Conservation (phyloP, 2,113 vertebrate genomes). For the Pedionomus torquatus region DNA sequence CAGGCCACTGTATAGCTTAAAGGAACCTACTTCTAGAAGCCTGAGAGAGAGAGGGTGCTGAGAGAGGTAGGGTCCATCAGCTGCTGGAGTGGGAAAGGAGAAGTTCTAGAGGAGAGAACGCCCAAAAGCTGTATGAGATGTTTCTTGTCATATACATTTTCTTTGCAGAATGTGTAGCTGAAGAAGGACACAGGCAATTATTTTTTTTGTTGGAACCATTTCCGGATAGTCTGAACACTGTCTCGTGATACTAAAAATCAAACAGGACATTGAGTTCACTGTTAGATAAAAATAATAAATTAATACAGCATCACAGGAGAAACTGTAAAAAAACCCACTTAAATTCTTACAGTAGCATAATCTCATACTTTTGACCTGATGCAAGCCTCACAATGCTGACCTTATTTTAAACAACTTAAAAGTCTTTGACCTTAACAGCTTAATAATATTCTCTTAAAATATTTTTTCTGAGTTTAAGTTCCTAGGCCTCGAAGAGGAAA, state of each 20-base stretch:
- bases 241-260: not conserved
- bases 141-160: not conserved
- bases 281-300: not conserved
- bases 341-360: slow-evolving; percentile 10
- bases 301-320: not conserved
- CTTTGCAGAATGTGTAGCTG: not conserved
- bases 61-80: too few species aligned
- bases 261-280: not conserved
- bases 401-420: slow-evolving; percentile 15
- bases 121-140: not conserved
- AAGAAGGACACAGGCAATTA: not conserved
- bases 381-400: not conserved
- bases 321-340: not conserved
- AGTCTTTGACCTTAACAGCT: slow-evolving; percentile 18
- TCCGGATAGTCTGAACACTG: not conserved
- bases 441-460: not conserved
- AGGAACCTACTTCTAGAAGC: not conserved
- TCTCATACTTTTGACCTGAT: not conserved
- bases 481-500: slow-evolving; percentile 7
- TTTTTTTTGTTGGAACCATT: not conserved
- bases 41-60: not conserved
- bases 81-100: not conserved
- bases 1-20: not conserved
- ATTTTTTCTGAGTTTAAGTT: slow-evolving; percentile 26
- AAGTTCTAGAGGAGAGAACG: not conserved